A percentile compares a stretch with the other conserved stretches of the same genome.
Evolutionary conservation across 2,797 vertebrate genomes (phyloP).

Genomic region (Catharus ustulatus): DNA sequence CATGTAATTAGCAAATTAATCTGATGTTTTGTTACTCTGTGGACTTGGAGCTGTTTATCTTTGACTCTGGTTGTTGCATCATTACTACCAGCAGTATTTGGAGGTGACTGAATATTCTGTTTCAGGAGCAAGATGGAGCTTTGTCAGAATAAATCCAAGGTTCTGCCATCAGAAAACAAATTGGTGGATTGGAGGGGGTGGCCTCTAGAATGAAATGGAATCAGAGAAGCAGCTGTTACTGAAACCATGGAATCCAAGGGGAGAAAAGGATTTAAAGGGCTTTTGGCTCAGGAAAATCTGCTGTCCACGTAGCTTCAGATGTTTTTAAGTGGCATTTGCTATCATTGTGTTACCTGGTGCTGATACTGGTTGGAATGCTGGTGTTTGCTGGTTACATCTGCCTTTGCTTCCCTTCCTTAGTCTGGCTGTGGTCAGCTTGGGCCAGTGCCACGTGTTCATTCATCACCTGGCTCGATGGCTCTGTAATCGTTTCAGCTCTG

Average conservation of each 20-base stretch:
- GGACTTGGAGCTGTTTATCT: neutral
- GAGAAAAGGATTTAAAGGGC: neutral
- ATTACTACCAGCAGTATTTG: neutral
- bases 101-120: neutral
- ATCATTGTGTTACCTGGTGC: neutral
- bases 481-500: neutral
- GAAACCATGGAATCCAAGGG: neutral
- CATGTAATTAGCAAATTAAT: neutral
- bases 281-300: neutral
- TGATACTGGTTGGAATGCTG: neutral
- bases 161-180: neutral
- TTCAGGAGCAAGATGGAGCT: neutral
- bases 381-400: neutral
- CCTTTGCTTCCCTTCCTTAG: neutral
- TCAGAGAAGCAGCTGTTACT: neutral
- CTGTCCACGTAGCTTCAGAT: neutral
- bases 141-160: neutral
- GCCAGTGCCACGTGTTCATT: neutral
- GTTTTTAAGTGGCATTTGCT: neutral
- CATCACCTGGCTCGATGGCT: neutral
- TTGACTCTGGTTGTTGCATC: neutral
- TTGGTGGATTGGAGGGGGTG: rapidly evolving
- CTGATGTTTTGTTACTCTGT: neutral
- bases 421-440: neutral
- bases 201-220: neutral